These are phyloP conservation scores for Hemichromis elongatus DNA, from an alignment of 2,113 vertebrate species.

Conservation along the genomic window DNA sequence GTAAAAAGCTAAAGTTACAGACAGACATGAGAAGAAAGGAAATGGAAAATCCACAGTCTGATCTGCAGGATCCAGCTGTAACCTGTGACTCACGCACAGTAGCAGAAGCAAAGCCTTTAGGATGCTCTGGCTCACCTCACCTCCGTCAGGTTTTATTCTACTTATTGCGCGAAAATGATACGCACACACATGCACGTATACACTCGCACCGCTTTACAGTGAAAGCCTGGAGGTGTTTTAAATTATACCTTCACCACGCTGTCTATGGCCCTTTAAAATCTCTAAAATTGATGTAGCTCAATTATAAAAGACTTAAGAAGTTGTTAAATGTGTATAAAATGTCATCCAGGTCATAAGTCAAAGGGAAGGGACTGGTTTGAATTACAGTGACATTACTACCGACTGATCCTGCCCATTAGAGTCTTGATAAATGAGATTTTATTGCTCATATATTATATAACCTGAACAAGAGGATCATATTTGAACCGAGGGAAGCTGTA, in stretches of 20 bases:
- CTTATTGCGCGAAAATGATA: not conserved
- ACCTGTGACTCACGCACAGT: conserved; percentile 24
- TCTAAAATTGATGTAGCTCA: not conserved
- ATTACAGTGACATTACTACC: not conserved
- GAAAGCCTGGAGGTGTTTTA: not conserved
- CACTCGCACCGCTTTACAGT: not conserved
- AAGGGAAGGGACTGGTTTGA: not conserved
- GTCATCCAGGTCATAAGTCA: not conserved
- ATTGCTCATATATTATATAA: not conserved
- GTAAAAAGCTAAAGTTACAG: conserved; percentile 19
- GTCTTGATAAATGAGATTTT: not conserved
- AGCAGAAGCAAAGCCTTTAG: conserved; percentile 4
- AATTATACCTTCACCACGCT: conserved; percentile 13
- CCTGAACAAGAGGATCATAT: not conserved
- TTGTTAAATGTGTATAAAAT: not conserved
- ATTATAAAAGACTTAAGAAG: not conserved
- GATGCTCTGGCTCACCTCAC: conserved; percentile 16
- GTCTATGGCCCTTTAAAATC: not conserved
- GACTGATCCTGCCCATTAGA: not conserved
- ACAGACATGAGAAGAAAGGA: conserved; percentile 30
- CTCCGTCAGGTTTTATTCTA: conserved; percentile 16
- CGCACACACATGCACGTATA: not conserved
- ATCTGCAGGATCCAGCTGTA: conserved; percentile 30
- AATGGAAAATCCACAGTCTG: conserved; percentile 55
- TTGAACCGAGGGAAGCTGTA: not conserved